Conservation (phyloP, 2,797 vertebrate species). For the Epinephelus malabaricus region DNA sequence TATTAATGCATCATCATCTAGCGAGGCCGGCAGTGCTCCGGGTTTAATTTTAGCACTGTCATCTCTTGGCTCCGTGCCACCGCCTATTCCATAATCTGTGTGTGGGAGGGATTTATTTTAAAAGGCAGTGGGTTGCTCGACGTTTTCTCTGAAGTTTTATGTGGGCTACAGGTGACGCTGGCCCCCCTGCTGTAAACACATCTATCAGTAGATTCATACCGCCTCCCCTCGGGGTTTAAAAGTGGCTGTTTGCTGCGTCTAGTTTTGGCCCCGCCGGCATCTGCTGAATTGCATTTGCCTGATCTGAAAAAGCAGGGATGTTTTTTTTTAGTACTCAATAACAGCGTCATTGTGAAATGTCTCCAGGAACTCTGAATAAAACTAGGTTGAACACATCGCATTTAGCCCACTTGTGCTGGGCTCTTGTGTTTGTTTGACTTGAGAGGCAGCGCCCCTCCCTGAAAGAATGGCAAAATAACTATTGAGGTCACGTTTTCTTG, state of each 20-base stretch:
- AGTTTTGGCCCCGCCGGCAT: conserved; percentile 9
- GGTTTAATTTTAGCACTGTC: conserved; percentile 83
- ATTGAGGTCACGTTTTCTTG: conserved; percentile 77
- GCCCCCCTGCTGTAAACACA: conserved; percentile 31
- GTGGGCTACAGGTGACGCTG: conserved; percentile 59
- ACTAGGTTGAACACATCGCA: conserved; percentile 1
- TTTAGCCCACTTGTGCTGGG: conserved; percentile 13
- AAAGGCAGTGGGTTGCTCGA: conserved; percentile 54
- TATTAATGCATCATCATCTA: conserved; percentile 80
- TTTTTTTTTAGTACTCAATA: conserved; percentile 10
- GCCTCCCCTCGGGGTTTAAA: conserved; percentile 9
- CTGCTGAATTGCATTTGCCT: conserved; percentile 40
- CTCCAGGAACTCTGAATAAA: conserved; percentile 32
- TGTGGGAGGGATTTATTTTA: conserved; percentile 61
- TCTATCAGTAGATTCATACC: conserved; percentile 26
- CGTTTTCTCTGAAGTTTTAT: conserved; percentile 35
- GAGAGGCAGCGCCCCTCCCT: conserved; percentile 53
- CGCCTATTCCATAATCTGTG: conserved; percentile 70
- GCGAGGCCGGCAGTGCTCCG: conserved; percentile 59
- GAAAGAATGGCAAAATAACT: conserved; percentile 73
- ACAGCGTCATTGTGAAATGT: conserved; percentile 22
- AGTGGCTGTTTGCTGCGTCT: conserved; percentile 14
- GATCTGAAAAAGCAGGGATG: conserved; percentile 27
- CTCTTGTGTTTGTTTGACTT: conserved; percentile 62
- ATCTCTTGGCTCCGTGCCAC: conserved; percentile 75